Evolutionary conservation across 2,113 vertebrate species (phyloP).

Genomic region (Balaeniceps rex): DNA sequence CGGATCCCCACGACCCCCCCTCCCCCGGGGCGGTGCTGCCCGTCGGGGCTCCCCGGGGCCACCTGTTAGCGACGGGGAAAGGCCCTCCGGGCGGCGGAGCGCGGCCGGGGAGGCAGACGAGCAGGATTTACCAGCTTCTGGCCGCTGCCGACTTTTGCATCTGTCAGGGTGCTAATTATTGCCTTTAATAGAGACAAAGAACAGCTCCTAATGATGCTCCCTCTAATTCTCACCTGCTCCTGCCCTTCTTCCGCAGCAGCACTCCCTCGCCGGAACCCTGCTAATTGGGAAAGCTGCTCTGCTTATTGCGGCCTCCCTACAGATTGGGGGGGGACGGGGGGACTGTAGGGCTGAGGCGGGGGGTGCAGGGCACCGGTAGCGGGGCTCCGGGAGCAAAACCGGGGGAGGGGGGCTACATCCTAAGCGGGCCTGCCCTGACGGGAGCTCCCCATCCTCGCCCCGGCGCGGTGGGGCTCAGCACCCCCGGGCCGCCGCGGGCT

Average conservation of each 20-base stretch:
- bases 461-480: not conserved
- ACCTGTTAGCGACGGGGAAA: conserved; percentile 20
- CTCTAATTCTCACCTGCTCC: conserved; percentile 67
- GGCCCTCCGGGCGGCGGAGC: not conserved
- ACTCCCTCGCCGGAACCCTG: not conserved
- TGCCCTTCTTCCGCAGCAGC: conserved; percentile 20
- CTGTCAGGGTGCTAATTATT: conserved; percentile 68
- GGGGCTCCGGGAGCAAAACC: not conserved
- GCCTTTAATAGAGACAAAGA: conserved; percentile 67
- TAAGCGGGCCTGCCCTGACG: not conserved
- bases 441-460: not conserved
- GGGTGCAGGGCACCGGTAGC: not conserved
- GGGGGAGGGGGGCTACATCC: too few species aligned
- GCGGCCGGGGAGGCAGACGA: not conserved
- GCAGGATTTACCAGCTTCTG: conserved; percentile 9
- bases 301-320: not conserved
- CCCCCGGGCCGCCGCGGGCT: too few species aligned
- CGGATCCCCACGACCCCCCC: not conserved
- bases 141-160: conserved; percentile 51
- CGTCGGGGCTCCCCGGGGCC: not conserved
- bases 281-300: conserved; percentile 61
- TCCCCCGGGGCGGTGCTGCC: not conserved
- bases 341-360: too few species aligned
- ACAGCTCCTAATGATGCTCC: conserved; percentile 62
- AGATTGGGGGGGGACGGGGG: not conserved